Base-by-base conservation (phyloP, 2,797 vertebrate genomes). In the Lophotriccus pileatus region DNA sequence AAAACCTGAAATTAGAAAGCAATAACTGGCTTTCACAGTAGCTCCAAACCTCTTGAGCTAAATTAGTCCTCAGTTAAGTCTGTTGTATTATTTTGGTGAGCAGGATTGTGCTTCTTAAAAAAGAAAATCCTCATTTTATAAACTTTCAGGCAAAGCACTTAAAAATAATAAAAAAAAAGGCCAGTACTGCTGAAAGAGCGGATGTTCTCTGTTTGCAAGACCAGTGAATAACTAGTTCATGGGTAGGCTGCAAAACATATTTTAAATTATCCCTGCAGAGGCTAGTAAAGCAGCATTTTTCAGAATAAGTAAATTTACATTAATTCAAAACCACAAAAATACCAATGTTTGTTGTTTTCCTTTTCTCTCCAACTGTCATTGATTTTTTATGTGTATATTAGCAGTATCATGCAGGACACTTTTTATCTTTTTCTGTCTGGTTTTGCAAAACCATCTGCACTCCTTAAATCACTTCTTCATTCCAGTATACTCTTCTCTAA, bases 401-500 rank as follows among this genome's bases (percentile, higher is more conserved):
- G 41, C 56, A 47, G 27, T 46, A 62, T 20, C 36, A 36, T 15
- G n/a, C n/a, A 70, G 32, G 23, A 82, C 30, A n/a, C 14, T 49
- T 58, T 88, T 75, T 44, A 43, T 28, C 36, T 84, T 93, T 81
- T 84, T 63, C 73, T 89, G 9, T 60, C 41, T 34, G 27, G 19
- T 12, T 68, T 88, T 91, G 56, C 60, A 93, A 94, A 95, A 83
- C 73, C 87, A 87, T 83, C 49, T 89, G 64, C 36, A 46, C 30
- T 69, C 37, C 25, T 85, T 88, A 85, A 60, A 50, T 78, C 36
- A 70, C n/a, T 14, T 89, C 69, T 92, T 95, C 90, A 39, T 94
- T 97, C 64, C 66, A 88, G 30, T 89, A 73, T 46, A 70, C 68
- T 95, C 67, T 94, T 89, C 95, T 94, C 90, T 94, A 77, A 95